A percentile compares a stretch with the other conserved stretches of the same genome.
Conservation (phyloP, 2,888 invertebrate species). For the Adineta ricciae region DNA sequence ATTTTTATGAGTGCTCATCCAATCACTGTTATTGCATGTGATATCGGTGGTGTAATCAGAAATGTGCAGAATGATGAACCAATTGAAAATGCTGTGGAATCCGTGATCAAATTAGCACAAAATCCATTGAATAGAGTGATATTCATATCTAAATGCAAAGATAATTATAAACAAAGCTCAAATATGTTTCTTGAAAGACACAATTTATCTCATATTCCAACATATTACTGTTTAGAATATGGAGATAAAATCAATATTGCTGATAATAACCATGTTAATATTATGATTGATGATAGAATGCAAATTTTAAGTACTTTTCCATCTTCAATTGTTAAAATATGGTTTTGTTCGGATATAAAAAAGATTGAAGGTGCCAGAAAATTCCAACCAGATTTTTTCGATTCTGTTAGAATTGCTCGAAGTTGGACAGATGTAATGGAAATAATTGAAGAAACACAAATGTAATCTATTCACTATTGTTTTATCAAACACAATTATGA, state of each 20-base stretch:
- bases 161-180: background rate
- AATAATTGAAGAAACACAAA: background rate
- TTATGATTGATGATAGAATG: constrained; percentile 5
- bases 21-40: background rate
- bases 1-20: background rate
- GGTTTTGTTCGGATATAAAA: background rate
- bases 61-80: background rate
- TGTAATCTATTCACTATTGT: no score
- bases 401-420: background rate
- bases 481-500: no score
- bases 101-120: background rate
- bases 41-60: constrained; percentile 1
- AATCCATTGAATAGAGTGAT: background rate
- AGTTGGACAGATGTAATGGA: background rate
- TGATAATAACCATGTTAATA: background rate
- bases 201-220: background rate
- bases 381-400: background rate
- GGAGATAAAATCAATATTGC: background rate
- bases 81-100: background rate
- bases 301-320: background rate
- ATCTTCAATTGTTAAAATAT: background rate
- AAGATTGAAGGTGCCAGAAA: background rate
- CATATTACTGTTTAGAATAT: constrained; percentile 4
- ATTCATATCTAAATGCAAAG: constrained; percentile 10
- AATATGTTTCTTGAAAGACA: background rate